Evolutionary conservation across 2,888 invertebrate genomes (phyloP), one percentile per base, ranked within the genome.

Genomic region (Fabriciana adippe): DNA sequence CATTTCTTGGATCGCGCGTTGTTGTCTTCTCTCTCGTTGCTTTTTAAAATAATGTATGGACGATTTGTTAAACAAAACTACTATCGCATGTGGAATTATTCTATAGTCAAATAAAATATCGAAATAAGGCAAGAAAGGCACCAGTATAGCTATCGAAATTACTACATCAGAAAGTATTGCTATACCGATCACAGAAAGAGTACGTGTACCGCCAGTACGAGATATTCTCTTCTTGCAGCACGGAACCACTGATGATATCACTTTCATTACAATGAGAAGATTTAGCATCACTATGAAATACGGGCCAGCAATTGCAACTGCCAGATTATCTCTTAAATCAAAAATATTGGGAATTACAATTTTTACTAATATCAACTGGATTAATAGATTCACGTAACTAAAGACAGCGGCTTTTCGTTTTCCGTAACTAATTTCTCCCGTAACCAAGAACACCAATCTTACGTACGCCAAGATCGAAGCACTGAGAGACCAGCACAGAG

Each of bases 21-120:
- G 50, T 13, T 35, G 57, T 5, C 64, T 67, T 11, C 55, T 65
- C 6, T 56, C 35, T 41, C 61, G 18, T n/a, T 31, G 53, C 47
- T 41, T 70, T n/a, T 71, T 72, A 73, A 73, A 75, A 59, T 68
- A 60, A 11, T 71, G 55, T 45, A 75, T 70, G 8, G 76, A 76
- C 6, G 57, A 70, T 65, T 65, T 71, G 50, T 75, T 76, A 13
- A 75, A 67, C 11, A 75, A 16, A 14, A 75, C 47, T 1, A 75
- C 55, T n/a, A 70, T n/a, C 15, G 73, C 51, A 63, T 71, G 72
- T 0, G 62, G 55, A 4, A 73, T 55, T 18, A 74, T 31, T 53
- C 75, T 72, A 51, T 51, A 66, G 6, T 70, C 21, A 55, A 66
- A 70, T 16, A 18, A 26, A 3, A 62, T 50, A 6, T 53, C 31